Conservation (phyloP, 2,797 vertebrate genomes). For the Acipenser ruthenus region DNA sequence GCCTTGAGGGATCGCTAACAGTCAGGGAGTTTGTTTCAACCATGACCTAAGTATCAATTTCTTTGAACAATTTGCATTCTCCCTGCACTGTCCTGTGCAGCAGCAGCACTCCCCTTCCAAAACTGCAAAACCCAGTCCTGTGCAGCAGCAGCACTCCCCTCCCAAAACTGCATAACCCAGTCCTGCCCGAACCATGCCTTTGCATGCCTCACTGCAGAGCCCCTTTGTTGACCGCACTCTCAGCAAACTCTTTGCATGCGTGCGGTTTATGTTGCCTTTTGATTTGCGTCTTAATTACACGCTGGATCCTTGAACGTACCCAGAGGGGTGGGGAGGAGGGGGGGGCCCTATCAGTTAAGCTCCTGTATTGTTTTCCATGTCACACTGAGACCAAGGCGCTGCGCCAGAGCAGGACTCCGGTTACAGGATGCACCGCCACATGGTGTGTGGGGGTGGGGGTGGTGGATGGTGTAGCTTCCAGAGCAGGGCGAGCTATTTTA, state of each 20-base stretch:
- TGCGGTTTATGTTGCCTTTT: slow-evolving; percentile 24
- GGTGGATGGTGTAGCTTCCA: neutral
- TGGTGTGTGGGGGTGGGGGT: slow-evolving; percentile 34
- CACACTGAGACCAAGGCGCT: slow-evolving; percentile 37
- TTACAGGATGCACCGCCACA: slow-evolving; percentile 63
- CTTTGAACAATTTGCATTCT: neutral
- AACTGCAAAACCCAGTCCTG: slow-evolving; percentile 12
- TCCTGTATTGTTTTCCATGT: slow-evolving; percentile 49
- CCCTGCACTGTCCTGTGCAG: neutral
- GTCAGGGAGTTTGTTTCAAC: no score
- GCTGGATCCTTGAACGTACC: slow-evolving; percentile 46
- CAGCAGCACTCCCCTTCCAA: neutral
- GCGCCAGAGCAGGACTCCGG: slow-evolving; percentile 53
- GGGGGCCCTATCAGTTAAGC: slow-evolving; percentile 45
- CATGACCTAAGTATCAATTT: no score
- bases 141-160: neutral
- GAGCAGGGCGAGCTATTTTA: slow-evolving; percentile 15
- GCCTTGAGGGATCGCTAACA: no score
- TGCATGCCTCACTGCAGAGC: slow-evolving; percentile 48
- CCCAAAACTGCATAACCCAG: slow-evolving; percentile 11
- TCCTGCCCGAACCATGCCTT: slow-evolving; percentile 10
- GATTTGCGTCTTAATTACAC: slow-evolving; percentile 44
- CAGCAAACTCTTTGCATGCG: slow-evolving; percentile 35
- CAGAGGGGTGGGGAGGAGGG: no score
- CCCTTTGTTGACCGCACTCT: slow-evolving; percentile 10